Percentiles rank a stretch among this genome's conserved stretches.
Conservation (phyloP, 2,113 vertebrate species). For the Aepyceros melampus region DNA sequence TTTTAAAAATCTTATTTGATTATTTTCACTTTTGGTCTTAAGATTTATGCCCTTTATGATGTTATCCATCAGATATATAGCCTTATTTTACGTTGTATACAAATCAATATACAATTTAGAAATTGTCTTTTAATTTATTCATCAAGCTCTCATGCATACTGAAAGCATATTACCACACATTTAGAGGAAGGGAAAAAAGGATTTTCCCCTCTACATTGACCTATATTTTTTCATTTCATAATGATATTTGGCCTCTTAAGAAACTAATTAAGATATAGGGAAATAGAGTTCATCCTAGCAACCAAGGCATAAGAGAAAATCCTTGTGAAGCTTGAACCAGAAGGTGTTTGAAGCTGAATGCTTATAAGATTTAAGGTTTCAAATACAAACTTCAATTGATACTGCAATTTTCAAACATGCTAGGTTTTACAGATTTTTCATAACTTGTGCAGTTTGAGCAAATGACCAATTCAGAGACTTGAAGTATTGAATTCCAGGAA, state of each 20-base stretch:
- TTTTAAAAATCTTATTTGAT: conserved; percentile 4
- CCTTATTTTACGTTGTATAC: neutral
- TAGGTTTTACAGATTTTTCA: conserved; percentile 45
- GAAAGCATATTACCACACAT: conserved; percentile 43
- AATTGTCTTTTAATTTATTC: conserved; percentile 75
- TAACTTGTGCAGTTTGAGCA: conserved; percentile 52
- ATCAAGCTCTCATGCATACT: conserved; percentile 62
- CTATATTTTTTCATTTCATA: conserved; percentile 66
- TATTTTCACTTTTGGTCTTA: conserved; percentile 32
- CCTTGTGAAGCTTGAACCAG: conserved; percentile 63
- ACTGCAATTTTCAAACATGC: conserved; percentile 47
- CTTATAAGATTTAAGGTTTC: conserved; percentile 46
- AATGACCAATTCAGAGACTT: conserved; percentile 59
- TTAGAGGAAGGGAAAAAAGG: conserved; percentile 25
- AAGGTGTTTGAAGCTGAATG: conserved; percentile 39
- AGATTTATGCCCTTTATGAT: conserved; percentile 9
- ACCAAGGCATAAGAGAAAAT: conserved; percentile 45
- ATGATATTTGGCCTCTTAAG: conserved; percentile 61
- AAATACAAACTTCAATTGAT: conserved; percentile 38
- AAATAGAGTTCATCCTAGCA: conserved; percentile 48
- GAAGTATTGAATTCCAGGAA: conserved; percentile 39
- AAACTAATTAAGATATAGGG: conserved; percentile 65
- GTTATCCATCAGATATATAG: conserved; percentile 36
- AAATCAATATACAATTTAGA: conserved; percentile 76
- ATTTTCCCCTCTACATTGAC: conserved; percentile 57